Evolutionary conservation across 2,797 vertebrate genomes (phyloP).

Genomic region (Pelobates cultripes): DNA sequence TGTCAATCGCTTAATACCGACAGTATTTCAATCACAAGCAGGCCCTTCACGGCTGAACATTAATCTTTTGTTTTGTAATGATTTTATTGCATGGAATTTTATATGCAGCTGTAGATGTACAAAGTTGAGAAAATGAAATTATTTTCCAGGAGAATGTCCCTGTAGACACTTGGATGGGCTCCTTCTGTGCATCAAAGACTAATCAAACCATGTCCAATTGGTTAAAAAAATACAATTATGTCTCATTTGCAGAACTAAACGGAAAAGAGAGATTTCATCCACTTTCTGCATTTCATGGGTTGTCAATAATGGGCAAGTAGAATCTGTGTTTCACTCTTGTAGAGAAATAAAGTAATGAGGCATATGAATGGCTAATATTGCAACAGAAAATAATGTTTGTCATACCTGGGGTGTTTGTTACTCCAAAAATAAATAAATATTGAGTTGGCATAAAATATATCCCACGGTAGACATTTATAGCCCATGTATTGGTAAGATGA

Average conservation of each 20-base stretch:
- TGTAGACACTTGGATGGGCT: constrained; percentile 43
- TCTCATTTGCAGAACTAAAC: constrained; percentile 34
- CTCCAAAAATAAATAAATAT: too few relatives aligned
- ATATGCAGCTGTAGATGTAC: constrained; percentile 58
- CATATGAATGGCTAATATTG: too few relatives aligned
- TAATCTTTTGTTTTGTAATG: constrained; percentile 16
- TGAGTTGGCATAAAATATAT: too few relatives aligned
- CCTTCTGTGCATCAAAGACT: constrained; percentile 57
- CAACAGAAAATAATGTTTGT: too few relatives aligned
- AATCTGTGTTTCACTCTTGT: too few relatives aligned
- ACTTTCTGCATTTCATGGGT: not conserved
- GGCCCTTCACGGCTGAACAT: constrained; percentile 14
- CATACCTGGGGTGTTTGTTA: too few relatives aligned
- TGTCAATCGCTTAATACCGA: too few relatives aligned
- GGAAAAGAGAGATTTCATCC: constrained; percentile 64
- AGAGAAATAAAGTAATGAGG: too few relatives aligned
- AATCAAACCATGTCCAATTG: constrained; percentile 65
- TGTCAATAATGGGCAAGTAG: too few relatives aligned
- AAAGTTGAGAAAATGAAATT: constrained; percentile 61
- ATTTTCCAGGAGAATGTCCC: constrained; percentile 61
- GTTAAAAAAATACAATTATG: constrained; percentile 64
- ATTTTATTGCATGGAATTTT: constrained; percentile 32
- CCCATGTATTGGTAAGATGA: too few relatives aligned
- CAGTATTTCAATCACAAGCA: constrained; percentile 11
- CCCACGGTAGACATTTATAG: too few relatives aligned